A percentile compares a stretch with the other conserved stretches of the same genome.
Evolutionary conservation across 2,113 vertebrate species (phyloP).

Genomic region (Phaethornis superciliosus): DNA sequence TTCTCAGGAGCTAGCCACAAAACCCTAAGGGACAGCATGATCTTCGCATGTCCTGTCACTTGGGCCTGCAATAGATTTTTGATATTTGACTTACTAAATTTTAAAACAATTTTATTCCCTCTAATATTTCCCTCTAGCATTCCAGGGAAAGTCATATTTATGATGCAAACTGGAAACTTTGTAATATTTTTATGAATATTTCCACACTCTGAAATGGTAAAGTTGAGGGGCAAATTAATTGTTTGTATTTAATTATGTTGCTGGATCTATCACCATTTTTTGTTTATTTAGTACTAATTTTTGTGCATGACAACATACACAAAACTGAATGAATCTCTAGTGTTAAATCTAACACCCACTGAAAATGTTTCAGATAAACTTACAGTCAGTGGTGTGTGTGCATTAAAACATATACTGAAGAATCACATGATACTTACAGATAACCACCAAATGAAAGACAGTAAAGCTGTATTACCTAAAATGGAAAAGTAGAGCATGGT

Average conservation of each 20-base stretch:
- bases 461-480: not conserved
- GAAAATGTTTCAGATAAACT: slow-evolving; percentile 20
- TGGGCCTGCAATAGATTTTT: not conserved
- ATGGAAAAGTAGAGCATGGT: not conserved
- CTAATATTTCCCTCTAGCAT: not conserved
- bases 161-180: not conserved
- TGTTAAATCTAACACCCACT: not conserved
- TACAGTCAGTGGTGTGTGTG: not conserved
- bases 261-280: slow-evolving; percentile 6
- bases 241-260: not conserved
- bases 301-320: not conserved
- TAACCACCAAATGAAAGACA: not conserved
- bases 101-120: not conserved
- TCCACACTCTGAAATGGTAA: not conserved
- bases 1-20: not conserved
- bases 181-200: slow-evolving; percentile 1
- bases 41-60: not conserved
- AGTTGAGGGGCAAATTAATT: not conserved
- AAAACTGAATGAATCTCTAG: not conserved
- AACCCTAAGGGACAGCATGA: not conserved
- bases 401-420: not conserved
- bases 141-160: not conserved
- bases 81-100: not conserved
- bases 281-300: slow-evolving; percentile 22
- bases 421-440: not conserved